Evolutionary conservation across 2,888 invertebrate genomes (phyloP).

Genomic region (Cheilosia impressa): DNA sequence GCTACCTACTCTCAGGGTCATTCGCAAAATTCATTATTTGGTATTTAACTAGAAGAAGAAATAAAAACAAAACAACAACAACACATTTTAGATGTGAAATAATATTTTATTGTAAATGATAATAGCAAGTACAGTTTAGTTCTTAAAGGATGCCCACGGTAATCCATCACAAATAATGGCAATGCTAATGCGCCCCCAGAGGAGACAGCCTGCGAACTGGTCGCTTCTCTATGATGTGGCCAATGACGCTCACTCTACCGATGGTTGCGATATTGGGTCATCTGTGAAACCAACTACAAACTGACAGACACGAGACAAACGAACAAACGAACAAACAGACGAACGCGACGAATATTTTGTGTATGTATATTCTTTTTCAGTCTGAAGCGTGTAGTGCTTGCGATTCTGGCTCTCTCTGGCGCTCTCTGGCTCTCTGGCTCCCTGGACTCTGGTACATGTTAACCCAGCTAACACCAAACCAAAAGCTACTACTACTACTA

Average conservation of each 20-base stretch:
- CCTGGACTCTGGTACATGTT: constrained; percentile 63
- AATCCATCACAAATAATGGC: constrained; percentile 74
- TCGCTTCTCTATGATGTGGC: constrained; percentile 48
- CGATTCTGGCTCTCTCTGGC: constrained; percentile 51
- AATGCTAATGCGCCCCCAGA: constrained; percentile 74
- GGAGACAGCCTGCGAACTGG: constrained; percentile 56
- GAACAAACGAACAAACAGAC: constrained; percentile 36
- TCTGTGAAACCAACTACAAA: constrained; percentile 15
- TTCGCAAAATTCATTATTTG: constrained; percentile 77
- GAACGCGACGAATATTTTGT: constrained; percentile 56
- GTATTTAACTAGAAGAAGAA: constrained; percentile 49
- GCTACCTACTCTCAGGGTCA: constrained; percentile 77
- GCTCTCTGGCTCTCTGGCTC: constrained; percentile 48
- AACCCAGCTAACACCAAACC: constrained; percentile 40
- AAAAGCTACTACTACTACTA: constrained; percentile 28
- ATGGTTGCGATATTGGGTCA: constrained; percentile 56
- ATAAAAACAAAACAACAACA: constrained; percentile 17
- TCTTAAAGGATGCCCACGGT: constrained; percentile 66
- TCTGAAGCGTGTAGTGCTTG: constrained; percentile 62
- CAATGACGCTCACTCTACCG: constrained; percentile 53
- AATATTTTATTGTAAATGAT: constrained; percentile 57
- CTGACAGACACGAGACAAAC: constrained; percentile 4
- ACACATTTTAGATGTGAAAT: constrained; percentile 64
- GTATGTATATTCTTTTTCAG: constrained; percentile 75
- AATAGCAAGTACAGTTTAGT: constrained; percentile 67